Evolutionary conservation across 2,888 invertebrate species (phyloP).

Genomic region (Teinopalpus imperialis): DNA sequence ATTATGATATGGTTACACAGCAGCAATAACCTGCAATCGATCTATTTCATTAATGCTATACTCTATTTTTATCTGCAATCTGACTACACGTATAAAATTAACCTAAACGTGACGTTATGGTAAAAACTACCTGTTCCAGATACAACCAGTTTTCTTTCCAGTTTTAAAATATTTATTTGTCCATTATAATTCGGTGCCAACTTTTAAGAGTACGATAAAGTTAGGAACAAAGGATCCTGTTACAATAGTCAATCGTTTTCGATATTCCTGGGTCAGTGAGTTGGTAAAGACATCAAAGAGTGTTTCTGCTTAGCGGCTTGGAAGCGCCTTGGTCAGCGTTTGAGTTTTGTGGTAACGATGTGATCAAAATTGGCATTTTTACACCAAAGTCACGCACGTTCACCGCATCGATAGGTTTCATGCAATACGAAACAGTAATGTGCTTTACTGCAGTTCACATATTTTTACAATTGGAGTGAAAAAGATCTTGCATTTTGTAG

Average conservation of each 20-base stretch:
- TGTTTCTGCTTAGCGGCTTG: conserved; percentile 52
- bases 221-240: background rate
- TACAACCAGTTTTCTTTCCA: no score
- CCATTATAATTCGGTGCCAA: no score
- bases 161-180: no score
- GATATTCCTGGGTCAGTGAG: conserved; percentile 12
- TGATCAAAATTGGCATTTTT: conserved; percentile 66
- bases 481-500: no score
- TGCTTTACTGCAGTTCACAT: background rate
- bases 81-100: no score
- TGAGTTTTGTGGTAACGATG: conserved; percentile 47
- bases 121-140: no score
- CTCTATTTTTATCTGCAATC: no score
- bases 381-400: conserved; percentile 57
- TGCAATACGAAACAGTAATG: conserved; percentile 4
- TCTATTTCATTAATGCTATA: no score
- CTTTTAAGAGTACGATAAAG: no score
- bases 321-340: conserved; percentile 62
- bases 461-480: background rate
- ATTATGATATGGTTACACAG: no score
- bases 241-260: conserved; percentile 9
- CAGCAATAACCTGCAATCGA: no score
- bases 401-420: conserved; percentile 21
- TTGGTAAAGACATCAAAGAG: conserved; percentile 53
- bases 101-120: no score